phyloP scores from a whole-genome alignment of 1,140 invertebrate species.

The Amphibalanus amphitrite region DNA sequence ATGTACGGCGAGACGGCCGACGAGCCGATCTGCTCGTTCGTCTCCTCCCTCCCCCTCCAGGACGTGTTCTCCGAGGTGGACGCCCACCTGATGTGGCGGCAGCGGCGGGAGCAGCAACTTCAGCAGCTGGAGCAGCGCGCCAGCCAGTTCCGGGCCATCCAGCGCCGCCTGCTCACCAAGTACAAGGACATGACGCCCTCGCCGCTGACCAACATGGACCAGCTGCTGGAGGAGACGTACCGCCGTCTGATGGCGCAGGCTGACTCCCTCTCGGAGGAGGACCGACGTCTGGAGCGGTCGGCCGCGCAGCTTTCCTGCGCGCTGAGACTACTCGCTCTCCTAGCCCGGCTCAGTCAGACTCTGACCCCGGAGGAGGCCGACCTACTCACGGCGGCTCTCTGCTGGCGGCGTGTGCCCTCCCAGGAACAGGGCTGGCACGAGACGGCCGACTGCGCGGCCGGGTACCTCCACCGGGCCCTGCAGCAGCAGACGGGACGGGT shows the following conservation, averaged over 20 bases:
- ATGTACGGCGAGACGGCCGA: not conserved
- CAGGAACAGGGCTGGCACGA: conserved; percentile 39
- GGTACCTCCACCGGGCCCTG: conserved; percentile 33
- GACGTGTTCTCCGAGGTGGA: conserved; percentile 37
- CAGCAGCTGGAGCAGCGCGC: conserved; percentile 40
- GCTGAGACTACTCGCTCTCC: conserved; percentile 13
- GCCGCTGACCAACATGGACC: conserved; percentile 48
- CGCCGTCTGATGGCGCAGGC: conserved; percentile 36
- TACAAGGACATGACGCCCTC: conserved; percentile 56
- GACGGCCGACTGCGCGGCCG: conserved; percentile 32
- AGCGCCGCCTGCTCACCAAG: conserved; percentile 50
- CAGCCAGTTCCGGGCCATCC: conserved; percentile 48
- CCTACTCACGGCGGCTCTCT: conserved; percentile 16
- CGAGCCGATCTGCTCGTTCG: conserved; percentile 24
- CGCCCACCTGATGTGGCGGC: conserved; percentile 31
- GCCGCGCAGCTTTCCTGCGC: conserved; percentile 13
- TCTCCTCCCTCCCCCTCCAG: conserved; percentile 28
- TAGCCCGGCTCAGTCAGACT: conserved; percentile 12
- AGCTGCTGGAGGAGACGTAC: conserved; percentile 49
- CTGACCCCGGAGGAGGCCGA: conserved; percentile 15
- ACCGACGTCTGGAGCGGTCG: conserved; percentile 15
- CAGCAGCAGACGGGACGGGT: conserved; percentile 32
- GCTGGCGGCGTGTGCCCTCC: conserved; percentile 6
- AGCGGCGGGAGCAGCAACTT: conserved; percentile 27
- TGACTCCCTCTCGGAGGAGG: conserved; percentile 19